Conservation (phyloP, 1,140 invertebrate genomes). For the Drosophila ambigua region DNA sequence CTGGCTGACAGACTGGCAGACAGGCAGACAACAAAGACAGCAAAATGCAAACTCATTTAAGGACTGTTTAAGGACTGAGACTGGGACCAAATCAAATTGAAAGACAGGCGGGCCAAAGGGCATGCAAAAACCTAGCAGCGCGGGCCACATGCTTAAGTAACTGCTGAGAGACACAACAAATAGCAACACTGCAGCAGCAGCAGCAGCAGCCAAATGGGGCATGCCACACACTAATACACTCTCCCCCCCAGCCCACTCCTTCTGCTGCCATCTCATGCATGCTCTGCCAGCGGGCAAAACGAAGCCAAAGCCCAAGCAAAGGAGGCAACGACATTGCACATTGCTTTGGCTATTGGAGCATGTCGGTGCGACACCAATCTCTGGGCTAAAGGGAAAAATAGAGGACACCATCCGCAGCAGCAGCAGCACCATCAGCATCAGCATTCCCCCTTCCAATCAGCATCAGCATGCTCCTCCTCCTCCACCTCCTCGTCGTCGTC, state of each 20-base stretch:
- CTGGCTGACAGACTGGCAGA: slow-evolving; percentile 4
- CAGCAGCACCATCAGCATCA: slow-evolving; percentile 4
- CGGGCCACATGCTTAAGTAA: slow-evolving; percentile 50
- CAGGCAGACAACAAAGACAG: slow-evolving; percentile 47
- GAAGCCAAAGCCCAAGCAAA: slow-evolving; percentile 13
- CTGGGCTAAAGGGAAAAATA: slow-evolving; percentile 18
- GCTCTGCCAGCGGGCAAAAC: slow-evolving; percentile 64
- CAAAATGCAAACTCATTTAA: slow-evolving; percentile 72
- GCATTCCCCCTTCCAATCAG: not conserved
- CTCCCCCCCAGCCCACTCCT: slow-evolving; percentile 1
- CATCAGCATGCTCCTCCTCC: not conserved
- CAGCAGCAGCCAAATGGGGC: slow-evolving; percentile 48
- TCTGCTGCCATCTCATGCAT: slow-evolving; percentile 22
- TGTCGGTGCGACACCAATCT: slow-evolving; percentile 71
- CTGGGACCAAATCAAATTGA: slow-evolving; percentile 55
- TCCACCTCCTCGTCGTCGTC: slow-evolving; percentile 28
- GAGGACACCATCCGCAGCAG: slow-evolving; percentile 20
- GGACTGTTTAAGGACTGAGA: slow-evolving; percentile 62
- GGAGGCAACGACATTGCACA: slow-evolving; percentile 49
- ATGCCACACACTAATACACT: slow-evolving; percentile 47
- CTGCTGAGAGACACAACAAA: slow-evolving; percentile 35
- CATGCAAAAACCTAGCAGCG: slow-evolving; percentile 30
- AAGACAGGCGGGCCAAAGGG: slow-evolving; percentile 44
- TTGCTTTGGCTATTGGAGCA: slow-evolving; percentile 67
- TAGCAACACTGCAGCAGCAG: slow-evolving; percentile 11